phyloP scores from a whole-genome alignment of 1,140 invertebrate species.

The Holcopasites calliopsidis region DNA sequence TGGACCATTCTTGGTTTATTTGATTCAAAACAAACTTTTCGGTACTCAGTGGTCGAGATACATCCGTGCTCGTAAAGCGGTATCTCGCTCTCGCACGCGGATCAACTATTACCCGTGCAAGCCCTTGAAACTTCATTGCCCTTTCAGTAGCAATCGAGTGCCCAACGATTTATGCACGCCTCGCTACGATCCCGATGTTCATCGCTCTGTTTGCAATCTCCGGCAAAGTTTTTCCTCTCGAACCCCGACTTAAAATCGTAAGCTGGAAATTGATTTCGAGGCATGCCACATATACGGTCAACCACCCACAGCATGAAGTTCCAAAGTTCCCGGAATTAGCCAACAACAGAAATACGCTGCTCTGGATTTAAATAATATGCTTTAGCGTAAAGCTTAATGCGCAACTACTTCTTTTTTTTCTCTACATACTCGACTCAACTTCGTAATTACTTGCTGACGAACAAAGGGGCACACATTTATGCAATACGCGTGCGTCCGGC shows the following conservation, averaged over 20 bases:
- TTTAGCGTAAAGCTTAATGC: neutral
- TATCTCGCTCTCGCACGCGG: slow-evolving; percentile 5
- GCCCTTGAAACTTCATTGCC: slow-evolving; percentile 19
- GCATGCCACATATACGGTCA: neutral
- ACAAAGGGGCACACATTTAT: neutral
- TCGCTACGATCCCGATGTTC: no score
- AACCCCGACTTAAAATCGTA: no score
- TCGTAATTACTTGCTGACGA: slow-evolving; percentile 12
- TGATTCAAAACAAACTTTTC: slow-evolving; percentile 27
- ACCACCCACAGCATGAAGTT: no score
- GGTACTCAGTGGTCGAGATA: neutral
- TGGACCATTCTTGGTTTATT: slow-evolving; percentile 29
- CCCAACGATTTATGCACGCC: neutral
- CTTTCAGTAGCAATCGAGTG: slow-evolving; percentile 8
- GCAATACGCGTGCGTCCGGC: neutral
- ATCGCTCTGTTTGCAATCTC: neutral
- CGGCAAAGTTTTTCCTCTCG: neutral
- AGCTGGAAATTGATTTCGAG: neutral
- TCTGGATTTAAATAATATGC: slow-evolving; percentile 8
- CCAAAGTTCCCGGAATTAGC: neutral
- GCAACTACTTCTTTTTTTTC: neutral
- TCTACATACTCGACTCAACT: neutral
- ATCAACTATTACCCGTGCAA: slow-evolving; percentile 15
- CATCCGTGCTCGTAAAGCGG: neutral
- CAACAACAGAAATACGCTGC: neutral